Conservation (phyloP, 1,140 invertebrate genomes). For the Chionoecetes opilio region DNA sequence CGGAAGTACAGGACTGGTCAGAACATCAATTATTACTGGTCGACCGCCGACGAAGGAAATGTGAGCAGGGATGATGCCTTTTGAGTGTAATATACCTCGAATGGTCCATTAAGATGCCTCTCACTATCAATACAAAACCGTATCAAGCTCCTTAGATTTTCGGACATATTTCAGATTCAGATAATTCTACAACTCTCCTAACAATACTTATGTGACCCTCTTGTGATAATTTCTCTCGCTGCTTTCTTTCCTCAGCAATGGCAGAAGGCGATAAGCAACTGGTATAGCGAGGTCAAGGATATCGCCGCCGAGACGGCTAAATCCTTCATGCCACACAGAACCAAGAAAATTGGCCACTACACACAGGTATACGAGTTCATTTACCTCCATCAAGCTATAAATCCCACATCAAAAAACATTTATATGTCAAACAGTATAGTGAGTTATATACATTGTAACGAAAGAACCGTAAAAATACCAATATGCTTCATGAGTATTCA, state of each 20-base stretch:
- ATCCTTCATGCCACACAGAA: neutral
- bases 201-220: no score
- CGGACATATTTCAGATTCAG: neutral
- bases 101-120: neutral
- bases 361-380: constrained; percentile 13
- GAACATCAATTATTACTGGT: constrained; percentile 65
- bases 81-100: neutral
- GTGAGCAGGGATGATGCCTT: neutral
- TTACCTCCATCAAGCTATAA: no score
- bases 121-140: neutral
- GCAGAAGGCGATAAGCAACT: neutral
- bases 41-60: neutral
- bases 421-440: no score
- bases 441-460: no score
- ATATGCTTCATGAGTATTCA: neutral
- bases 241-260: constrained; percentile 33
- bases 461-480: no score
- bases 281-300: constrained; percentile 47
- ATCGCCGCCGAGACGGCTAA: neutral
- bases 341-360: constrained; percentile 60
- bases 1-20: constrained; percentile 38
- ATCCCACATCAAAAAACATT: no score
- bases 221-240: neutral
- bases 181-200: neutral
- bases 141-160: neutral